Base-by-base conservation (phyloP, 2,113 vertebrate species). In the Gallinago paraguaiae region DNA sequence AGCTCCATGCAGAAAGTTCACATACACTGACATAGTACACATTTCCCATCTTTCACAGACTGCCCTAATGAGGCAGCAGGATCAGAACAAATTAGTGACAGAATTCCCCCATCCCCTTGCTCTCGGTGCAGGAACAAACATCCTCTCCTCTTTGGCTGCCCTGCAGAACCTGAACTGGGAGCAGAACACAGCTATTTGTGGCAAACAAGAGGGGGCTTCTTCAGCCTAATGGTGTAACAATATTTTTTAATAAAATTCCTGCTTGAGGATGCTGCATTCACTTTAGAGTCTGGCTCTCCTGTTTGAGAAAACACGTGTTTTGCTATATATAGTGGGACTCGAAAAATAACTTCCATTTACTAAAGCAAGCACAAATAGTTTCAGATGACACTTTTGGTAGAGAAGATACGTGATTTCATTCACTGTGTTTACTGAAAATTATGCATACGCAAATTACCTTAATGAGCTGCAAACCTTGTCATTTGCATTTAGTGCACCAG, bases 81-180 rank as follows among this genome's bases (percentile, higher is more conserved):
- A 96, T 96, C 92, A 93, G 97, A 96, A 96, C 97, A 97, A 97
- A 97, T 97, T 97, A 97, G 94, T 23, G 91, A 35, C 91, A 96
- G 88, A 94, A 94, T 92, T 95, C 70, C 94, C 83, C 88, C 8
- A 5, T 82, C 75, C 81, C 81, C 60, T 78, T 3, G 57, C 86
- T 92, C 57, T 1, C 1, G 1, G 70, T 9, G 48, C 18, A 90
- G 91, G 91, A 83, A 78, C 75, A 94, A 93, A 95, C 39, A 46
- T 77, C 86, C 74, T 63, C 31, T 75, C 81, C 92, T 87, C 48
- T 69, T 48, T 50, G 84, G 77, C 10, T 33, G 48, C 10, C 45
- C 80, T 70, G 92, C 46, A 22, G 74, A 61, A 60, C 30, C 71
- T 17, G 77, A 71, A 16, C 83, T 48, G 1, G 0, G 76, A 31